Conservation (phyloP, 92 coral and sea anemone genomes). For the Diadumene lineata region DNA sequence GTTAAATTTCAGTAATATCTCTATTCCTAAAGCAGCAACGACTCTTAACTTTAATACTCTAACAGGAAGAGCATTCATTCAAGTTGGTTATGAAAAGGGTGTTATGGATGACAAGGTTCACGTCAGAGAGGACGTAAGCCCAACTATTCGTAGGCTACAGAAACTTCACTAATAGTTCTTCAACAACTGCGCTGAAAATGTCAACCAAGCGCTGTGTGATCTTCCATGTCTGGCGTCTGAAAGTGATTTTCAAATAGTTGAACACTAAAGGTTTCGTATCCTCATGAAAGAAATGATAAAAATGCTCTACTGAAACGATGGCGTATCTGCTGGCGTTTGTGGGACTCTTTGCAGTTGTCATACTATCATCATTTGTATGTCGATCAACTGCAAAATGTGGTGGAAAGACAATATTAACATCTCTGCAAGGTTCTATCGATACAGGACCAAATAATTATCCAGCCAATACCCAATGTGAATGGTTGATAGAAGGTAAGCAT, state of each 20-base stretch:
- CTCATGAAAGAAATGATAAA: not conserved
- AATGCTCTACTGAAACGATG: not conserved
- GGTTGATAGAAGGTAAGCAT: conserved; percentile 71
- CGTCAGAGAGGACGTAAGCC: not conserved
- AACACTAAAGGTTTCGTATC: not conserved
- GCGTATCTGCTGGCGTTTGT: not conserved
- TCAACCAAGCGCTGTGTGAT: not conserved
- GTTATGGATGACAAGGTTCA: not conserved
- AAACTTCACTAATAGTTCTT: not conserved
- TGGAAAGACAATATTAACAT: conserved; percentile 62
- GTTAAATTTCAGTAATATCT: not conserved
- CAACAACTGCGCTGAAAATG: not conserved
- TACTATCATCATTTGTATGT: conserved; percentile 3
- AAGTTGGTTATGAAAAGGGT: not conserved
- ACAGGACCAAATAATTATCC: conserved; percentile 58
- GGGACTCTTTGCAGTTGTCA: not conserved
- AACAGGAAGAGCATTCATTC: not conserved
- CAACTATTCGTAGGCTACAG: not conserved
- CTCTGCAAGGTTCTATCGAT: conserved; percentile 55
- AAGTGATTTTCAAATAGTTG: not conserved
- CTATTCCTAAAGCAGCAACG: not conserved
- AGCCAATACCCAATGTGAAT: conserved; percentile 57
- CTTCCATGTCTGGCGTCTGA: not conserved
- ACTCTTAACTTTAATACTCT: not conserved
- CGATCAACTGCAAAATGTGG: conserved; percentile 52